Evolutionary conservation across 2,113 vertebrate species (phyloP), one percentile per base, ranked within the genome.

Genomic region (Hemichromis elongatus): DNA sequence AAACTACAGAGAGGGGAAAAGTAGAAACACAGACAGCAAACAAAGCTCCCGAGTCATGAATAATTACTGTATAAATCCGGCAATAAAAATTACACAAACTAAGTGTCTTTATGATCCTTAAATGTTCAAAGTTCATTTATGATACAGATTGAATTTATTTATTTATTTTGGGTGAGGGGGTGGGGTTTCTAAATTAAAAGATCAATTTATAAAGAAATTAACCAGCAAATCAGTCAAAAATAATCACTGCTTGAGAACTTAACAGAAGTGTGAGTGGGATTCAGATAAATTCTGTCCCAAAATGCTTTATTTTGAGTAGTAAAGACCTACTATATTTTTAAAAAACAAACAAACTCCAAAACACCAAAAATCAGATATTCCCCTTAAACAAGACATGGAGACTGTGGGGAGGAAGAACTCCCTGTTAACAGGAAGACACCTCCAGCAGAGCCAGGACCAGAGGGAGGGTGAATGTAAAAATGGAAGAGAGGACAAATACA

Each of bases 321-420:
- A 70, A 70, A 70, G 2, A 45, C 66, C 66, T 45, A 45, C n/a
- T 45, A 45, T 70, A 45, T 70, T 26, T n/a, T n/a, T n/a, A n/a
- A n/a, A 45, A 18, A 52, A 18, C 4, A 9, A 52, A 19, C 37
- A 7, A 68, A 14, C 0, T 0, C n/a, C 8, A 42, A 61, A 68
- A 68, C 13, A 9, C 21, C 13, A 70, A 26, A 5, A 16, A 45
- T 70, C 21, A 6, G 12, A 70, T 42, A 45, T 2, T 24, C 52
- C 19, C 4, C 10, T 9, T 21, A 24, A 24, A 40, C n/a, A 42
- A 45, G 37, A 47, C 13, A 45, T 70, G 66, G 14, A 45, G 14
- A 47, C 21, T 11, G 13, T 18, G 24, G 21, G 21, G 66, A 73
- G 21, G 14, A 28, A 47, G 28, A 47, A 73, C 40, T 54, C 19